Base-by-base conservation (phyloP, 2,113 vertebrate species). In the Siphamia tubifer region DNA sequence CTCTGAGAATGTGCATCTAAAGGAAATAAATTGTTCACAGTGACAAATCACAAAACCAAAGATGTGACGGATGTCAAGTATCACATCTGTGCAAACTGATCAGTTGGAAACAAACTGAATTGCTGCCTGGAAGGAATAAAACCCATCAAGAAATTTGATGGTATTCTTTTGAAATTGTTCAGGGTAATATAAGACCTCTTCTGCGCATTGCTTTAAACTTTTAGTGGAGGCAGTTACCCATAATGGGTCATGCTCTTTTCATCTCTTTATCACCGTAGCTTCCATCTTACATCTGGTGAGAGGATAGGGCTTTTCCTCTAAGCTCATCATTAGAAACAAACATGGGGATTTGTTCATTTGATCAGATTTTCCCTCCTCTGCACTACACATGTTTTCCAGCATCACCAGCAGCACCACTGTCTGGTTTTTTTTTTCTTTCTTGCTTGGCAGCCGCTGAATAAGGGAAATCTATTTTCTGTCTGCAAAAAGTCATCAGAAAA, bases 281-380 rank as follows among this genome's bases (percentile, higher is more conserved):
- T 47, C 45, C 64, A 74, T 75, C 61, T 79, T 44, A 44, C 25
- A 84, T 86, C 78, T 86, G 78, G 54, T 20, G 66, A 79, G 55
- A 36, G 3, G 57, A 60, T 52, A 62, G 47, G 45, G 40, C 60
- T 65, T 77, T 70, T 83, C 82, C 81, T 87, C 47, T 45, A 40
- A 83, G 80, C 80, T 72, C 70, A 69, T 87, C 81, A 77, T 88
- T 86, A 87, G 36, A 38, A 13, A 20, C 56, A 53, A 75, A 68
- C 57, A 66, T 58, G 32, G 51, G 57, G 58, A 77, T 60, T 79
- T 24, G 71, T 60, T 87, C 76, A 84, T 81, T 87, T 87, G 64
- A 88, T 89, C 79, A 81, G 70, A 76, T 65, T 55, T 17, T 65
- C 43, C 38, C 20, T 21, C 65, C 56, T 63, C 48, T 58, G 23